Evolutionary conservation across 1,140 invertebrate genomes (phyloP), one percentile per base, ranked within the genome.

Genomic region (Euwallacea similis): DNA sequence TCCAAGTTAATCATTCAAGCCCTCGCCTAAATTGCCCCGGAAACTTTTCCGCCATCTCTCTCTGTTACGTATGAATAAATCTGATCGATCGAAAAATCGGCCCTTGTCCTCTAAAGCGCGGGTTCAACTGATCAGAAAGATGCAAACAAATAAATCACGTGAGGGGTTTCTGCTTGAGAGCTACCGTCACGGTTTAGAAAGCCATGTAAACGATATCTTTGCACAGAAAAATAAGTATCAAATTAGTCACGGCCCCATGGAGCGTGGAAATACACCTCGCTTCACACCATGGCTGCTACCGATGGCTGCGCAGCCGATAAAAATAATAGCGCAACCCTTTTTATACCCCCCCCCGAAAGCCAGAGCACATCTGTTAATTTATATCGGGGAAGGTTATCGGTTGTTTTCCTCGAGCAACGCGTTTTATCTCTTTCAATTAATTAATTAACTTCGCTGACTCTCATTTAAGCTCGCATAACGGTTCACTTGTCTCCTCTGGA

Each of bases 191-290:
- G 73, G 59, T 76, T 73, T 66, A 61, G 63, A 62, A 73, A 73
- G 72, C 72, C 77, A 76, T 77, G 76, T 78, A 78, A 77, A 77
- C 76, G 76, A 78, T 78, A 78, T 75, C 70, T 75, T 75, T 60
- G 69, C 69, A 70, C 43, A 73, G 74, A 76, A 79, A 80, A 80
- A 78, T 76, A 77, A 76, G 73, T 75, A 77, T 75, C 78, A 74
- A 79, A 80, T 80, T 79, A 80, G 79, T 80, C 68, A 76, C 76
- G 77, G 74, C 66, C 53, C 66, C 50, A 54, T 78, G 76, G 72
- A 80, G 77, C 79, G 76, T 75, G 79, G 79, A 78, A 80, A 78
- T 77, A 78, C 78, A 79, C 76, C 79, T 80, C 79, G 78, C 76
- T 80, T 79, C 78, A 77, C 78, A 79, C 78, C 78, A 76, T 72